A percentile compares a stretch with the other conserved stretches of the same genome.
These are phyloP conservation scores for Blastomussa wellsi DNA, from an alignment of 92 coral and sea anemone genomes.

Conservation along the genomic window DNA sequence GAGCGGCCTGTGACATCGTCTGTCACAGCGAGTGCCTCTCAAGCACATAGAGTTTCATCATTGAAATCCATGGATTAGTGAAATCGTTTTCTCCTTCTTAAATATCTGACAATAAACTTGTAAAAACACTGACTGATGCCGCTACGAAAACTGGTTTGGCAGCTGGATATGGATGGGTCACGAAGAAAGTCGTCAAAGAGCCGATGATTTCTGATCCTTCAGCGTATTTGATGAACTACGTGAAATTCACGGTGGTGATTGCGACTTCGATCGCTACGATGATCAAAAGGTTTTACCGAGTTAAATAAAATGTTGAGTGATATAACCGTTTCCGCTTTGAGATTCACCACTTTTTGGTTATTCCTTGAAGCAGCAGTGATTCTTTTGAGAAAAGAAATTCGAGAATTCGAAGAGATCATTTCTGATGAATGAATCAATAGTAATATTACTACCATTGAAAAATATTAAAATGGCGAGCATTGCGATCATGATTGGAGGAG, in stretches of 20 bases:
- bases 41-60: too few relatives aligned
- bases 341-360: neutral
- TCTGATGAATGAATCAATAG: too few relatives aligned
- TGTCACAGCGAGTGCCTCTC: too few relatives aligned
- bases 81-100: neutral
- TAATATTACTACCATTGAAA: too few relatives aligned
- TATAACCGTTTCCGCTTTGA: neutral
- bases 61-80: neutral
- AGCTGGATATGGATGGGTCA: neutral
- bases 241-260: neutral
- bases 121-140: neutral
- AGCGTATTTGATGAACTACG: neutral
- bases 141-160: neutral
- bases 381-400: too few relatives aligned
- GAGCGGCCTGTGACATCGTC: too few relatives aligned
- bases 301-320: neutral
- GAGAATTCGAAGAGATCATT: too few relatives aligned
- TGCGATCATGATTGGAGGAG: neutral
- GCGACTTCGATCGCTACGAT: neutral
- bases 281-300: neutral
- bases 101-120: neutral
- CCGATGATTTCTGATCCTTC: neutral
- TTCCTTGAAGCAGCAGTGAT: neutral
- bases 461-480: neutral
- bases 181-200: neutral